Evolutionary conservation across 1,140 invertebrate genomes (phyloP).

Genomic region (Diuraphis noxia): DNA sequence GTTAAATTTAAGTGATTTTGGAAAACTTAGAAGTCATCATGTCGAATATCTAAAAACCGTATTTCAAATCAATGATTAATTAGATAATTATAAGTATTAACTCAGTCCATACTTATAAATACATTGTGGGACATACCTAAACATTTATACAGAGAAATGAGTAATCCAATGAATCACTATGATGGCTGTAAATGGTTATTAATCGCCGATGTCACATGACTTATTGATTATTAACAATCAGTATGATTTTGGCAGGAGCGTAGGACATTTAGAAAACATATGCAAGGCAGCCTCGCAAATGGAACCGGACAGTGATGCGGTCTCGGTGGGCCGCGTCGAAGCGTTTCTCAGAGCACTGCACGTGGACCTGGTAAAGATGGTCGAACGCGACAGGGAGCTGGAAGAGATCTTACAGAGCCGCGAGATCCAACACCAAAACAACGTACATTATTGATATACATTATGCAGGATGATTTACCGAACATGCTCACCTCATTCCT

Average conservation of each 20-base stretch:
- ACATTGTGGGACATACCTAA: too few relatives aligned
- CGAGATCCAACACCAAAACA: conserved; percentile 50
- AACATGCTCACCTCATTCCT: too few relatives aligned
- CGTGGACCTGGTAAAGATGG: conserved; percentile 16
- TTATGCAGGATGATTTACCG: too few relatives aligned
- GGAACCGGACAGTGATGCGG: conserved; percentile 1
- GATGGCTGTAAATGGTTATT: neutral
- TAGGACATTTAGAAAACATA: conserved; percentile 40
- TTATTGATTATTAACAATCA: neutral
- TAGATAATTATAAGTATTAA: neutral
- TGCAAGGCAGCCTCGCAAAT: conserved; percentile 11
- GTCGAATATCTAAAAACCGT: neutral
- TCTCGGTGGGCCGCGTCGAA: neutral
- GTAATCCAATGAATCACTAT: neutral
- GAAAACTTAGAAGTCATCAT: neutral
- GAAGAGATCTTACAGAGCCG: conserved; percentile 38
- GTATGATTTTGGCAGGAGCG: neutral
- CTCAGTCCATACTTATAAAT: neutral
- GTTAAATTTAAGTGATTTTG: neutral
- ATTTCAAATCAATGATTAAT: neutral
- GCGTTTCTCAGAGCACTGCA: conserved; percentile 16
- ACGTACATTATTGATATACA: neutral
- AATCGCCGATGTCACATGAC: neutral
- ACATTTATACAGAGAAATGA: neutral
- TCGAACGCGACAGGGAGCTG: conserved; percentile 19